A percentile compares a stretch with the other conserved stretches of the same genome.
Conservation (phyloP, 2,113 vertebrate genomes). For the Bolborhynchus lineola region DNA sequence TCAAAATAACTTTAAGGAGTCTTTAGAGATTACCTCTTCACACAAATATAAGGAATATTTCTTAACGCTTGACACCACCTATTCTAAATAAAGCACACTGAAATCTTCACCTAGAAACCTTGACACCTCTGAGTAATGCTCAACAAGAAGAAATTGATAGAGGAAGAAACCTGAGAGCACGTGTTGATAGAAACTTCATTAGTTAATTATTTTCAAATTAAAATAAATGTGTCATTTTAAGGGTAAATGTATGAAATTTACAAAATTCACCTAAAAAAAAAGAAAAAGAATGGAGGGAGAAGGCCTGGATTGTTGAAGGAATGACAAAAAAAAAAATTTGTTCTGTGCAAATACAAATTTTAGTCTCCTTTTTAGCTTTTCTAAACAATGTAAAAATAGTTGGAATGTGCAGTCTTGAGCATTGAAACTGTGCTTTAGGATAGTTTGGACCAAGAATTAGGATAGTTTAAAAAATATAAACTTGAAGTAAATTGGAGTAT, state of each 20-base stretch:
- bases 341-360: neutral
- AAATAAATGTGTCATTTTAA: neutral
- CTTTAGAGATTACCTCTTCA: neutral
- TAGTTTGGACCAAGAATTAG: neutral
- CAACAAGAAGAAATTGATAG: fast-evolving
- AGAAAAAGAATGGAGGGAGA: neutral
- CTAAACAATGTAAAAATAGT: neutral
- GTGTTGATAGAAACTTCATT: neutral
- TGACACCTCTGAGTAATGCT: neutral
- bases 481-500: neutral
- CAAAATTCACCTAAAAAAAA: neutral
- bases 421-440: neutral
- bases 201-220: neutral
- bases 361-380: neutral
- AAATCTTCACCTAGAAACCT: neutral
- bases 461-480: neutral
- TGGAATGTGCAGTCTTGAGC: neutral
- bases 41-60: neutral
- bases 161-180: neutral
- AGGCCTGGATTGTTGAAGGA: fast-evolving
- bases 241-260: neutral
- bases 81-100: neutral
- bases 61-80: neutral
- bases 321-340: neutral
- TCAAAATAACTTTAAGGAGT: conserved; percentile 2